phyloP scores from a whole-genome alignment of 2,888 invertebrate species.

The Euspilapteryx auroguttella region DNA sequence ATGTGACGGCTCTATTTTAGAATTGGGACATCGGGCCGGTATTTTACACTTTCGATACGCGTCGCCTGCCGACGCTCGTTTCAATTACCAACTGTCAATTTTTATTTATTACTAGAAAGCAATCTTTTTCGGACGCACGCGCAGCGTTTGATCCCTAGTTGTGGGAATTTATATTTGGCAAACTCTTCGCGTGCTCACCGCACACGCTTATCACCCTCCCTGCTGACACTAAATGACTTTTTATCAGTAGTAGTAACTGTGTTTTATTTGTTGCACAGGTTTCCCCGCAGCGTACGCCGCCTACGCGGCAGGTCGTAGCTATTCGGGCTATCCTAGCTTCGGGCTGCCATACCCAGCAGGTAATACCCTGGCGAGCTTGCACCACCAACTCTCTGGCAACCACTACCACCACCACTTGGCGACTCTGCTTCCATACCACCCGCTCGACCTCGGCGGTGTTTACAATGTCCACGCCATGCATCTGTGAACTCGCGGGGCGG shows the following conservation, averaged over 20 bases:
- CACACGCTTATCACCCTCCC: too few relatives aligned
- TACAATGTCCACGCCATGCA: slow-evolving; percentile 78
- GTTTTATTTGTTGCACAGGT: slow-evolving; percentile 66
- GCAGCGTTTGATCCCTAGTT: too few relatives aligned
- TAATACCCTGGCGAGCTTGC: slow-evolving; percentile 83
- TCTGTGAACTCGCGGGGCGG: slow-evolving; percentile 68
- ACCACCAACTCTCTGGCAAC: slow-evolving; percentile 68
- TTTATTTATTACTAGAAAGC: slow-evolving; percentile 13
- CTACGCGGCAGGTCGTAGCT: slow-evolving; percentile 94
- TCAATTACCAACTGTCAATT: too few relatives aligned
- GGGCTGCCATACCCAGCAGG: slow-evolving; percentile 97
- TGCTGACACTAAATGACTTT: too few relatives aligned
- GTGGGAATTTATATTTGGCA: too few relatives aligned
- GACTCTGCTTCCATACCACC: slow-evolving; percentile 67
- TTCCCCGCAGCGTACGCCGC: slow-evolving; percentile 96
- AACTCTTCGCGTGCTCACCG: too few relatives aligned
- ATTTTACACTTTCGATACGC: slow-evolving; percentile 18
- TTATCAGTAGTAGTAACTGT: slow-evolving; percentile 11
- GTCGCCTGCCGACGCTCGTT: neutral
- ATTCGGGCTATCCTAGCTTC: slow-evolving; percentile 97
- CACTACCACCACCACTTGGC: slow-evolving; percentile 63
- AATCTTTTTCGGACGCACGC: too few relatives aligned
- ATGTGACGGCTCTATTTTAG: slow-evolving; percentile 43
- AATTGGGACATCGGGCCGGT: slow-evolving; percentile 33
- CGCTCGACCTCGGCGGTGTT: slow-evolving; percentile 67